phyloP scores from a whole-genome alignment of 64 coral and sea anemone genomes.

The Porites australiensis region DNA sequence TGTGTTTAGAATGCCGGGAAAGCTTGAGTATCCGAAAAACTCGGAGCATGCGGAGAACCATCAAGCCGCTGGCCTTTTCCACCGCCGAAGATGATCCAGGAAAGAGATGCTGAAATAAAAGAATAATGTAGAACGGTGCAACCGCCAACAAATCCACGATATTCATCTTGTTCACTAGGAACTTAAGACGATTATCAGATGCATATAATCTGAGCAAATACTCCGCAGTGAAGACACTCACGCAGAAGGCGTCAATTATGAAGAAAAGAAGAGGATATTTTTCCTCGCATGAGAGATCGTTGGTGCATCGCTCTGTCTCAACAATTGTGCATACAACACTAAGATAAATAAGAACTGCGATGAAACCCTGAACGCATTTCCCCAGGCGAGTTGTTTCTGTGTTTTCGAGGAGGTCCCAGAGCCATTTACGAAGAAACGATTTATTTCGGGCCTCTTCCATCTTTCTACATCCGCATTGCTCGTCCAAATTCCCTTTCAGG shows the following conservation, averaged over 20 bases:
- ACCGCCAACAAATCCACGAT: slow-evolving; percentile 80
- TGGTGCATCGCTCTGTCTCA: slow-evolving; percentile 68
- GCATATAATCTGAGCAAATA: slow-evolving; percentile 66
- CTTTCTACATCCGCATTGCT: background rate
- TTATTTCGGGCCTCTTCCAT: background rate
- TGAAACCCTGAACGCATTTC: slow-evolving; percentile 44
- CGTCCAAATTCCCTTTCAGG: background rate
- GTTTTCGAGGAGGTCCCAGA: slow-evolving; percentile 72
- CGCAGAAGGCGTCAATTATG: slow-evolving; percentile 59
- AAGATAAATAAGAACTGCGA: slow-evolving; percentile 71
- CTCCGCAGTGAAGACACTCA: slow-evolving; percentile 68
- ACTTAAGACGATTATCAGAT: slow-evolving; percentile 35
- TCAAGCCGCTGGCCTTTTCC: slow-evolving; percentile 58
- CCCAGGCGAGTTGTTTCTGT: slow-evolving; percentile 49
- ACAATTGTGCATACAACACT: slow-evolving; percentile 69
- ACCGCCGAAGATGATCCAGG: background rate
- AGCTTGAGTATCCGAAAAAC: slow-evolving; percentile 82
- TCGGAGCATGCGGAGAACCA: slow-evolving; percentile 69
- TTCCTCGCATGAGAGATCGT: slow-evolving; percentile 41
- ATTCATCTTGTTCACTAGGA: slow-evolving; percentile 69
- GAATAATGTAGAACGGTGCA: slow-evolving; percentile 74
- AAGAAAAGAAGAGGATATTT: slow-evolving; percentile 53
- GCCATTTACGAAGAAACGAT: slow-evolving; percentile 39
- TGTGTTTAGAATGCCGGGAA: slow-evolving; percentile 60
- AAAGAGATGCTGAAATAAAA: slow-evolving; percentile 9